These are phyloP conservation scores for Saturnia japonica DNA, from an alignment of 2,888 invertebrate species.

Conservation along the genomic window DNA sequence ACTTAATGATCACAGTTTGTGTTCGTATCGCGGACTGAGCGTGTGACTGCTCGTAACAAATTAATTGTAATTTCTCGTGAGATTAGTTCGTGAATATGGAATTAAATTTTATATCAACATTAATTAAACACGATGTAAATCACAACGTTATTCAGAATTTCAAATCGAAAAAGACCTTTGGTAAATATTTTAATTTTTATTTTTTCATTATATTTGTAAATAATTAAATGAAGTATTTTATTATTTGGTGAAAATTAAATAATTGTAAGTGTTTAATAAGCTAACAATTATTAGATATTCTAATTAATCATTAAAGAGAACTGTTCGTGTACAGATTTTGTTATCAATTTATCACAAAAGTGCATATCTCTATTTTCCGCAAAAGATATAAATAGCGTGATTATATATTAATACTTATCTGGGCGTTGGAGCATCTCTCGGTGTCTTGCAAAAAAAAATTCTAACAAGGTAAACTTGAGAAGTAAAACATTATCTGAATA, in stretches of 20 bases:
- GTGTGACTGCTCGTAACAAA: conserved; percentile 38
- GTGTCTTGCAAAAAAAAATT: too few relatives aligned
- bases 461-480: too few relatives aligned
- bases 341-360: neutral
- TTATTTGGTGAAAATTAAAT: too few relatives aligned
- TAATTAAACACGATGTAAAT: conserved; percentile 77
- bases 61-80: conserved; percentile 17
- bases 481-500: too few relatives aligned
- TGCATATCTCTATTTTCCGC: neutral
- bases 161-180: conserved; percentile 73
- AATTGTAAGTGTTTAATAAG: too few relatives aligned
- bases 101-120: conserved; percentile 69
- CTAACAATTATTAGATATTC: neutral
- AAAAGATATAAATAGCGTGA: neutral
- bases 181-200: conserved; percentile 52
- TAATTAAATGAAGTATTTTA: too few relatives aligned
- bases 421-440: too few relatives aligned
- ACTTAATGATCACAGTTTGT: conserved; percentile 61
- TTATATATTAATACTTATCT: too few relatives aligned
- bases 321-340: neutral
- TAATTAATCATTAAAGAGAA: neutral
- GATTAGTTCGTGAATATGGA: conserved; percentile 58
- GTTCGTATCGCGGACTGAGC: conserved; percentile 40
- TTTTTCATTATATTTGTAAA: neutral
- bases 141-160: conserved; percentile 78